Evolutionary conservation across 2,888 invertebrate species (phyloP).

Genomic region (Tenodera sinensis): DNA sequence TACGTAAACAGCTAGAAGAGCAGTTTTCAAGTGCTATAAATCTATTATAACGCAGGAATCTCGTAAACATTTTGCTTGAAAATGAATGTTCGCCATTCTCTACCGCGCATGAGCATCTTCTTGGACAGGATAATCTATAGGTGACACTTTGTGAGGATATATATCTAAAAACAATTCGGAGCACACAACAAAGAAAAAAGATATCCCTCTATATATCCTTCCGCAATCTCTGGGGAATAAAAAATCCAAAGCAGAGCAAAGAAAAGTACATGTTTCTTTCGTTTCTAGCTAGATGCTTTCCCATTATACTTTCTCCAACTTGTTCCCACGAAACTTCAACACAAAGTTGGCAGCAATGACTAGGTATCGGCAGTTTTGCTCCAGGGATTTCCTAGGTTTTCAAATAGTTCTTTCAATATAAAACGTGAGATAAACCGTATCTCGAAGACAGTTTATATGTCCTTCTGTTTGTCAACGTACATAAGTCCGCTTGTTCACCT

Average conservation of each 20-base stretch:
- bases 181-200: neutral
- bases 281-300: neutral
- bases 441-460: neutral
- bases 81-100: neutral
- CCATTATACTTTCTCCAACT: neutral
- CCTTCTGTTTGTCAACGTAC: neutral
- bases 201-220: neutral
- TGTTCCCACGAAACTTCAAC: neutral
- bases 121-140: neutral
- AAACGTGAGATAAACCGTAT: neutral
- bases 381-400: neutral
- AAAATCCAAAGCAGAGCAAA: neutral
- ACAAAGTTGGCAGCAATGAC: neutral
- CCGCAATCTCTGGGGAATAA: neutral
- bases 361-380: neutral
- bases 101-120: neutral
- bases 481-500: neutral
- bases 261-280: neutral
- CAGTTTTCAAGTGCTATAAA: neutral
- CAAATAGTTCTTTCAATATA: neutral
- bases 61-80: neutral
- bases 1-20: neutral
- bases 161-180: neutral
- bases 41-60: neutral
- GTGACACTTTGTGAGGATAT: neutral